phyloP scores from a whole-genome alignment of 2,797 vertebrate genomes.

The Phrynocephalus vlangalii region DNA sequence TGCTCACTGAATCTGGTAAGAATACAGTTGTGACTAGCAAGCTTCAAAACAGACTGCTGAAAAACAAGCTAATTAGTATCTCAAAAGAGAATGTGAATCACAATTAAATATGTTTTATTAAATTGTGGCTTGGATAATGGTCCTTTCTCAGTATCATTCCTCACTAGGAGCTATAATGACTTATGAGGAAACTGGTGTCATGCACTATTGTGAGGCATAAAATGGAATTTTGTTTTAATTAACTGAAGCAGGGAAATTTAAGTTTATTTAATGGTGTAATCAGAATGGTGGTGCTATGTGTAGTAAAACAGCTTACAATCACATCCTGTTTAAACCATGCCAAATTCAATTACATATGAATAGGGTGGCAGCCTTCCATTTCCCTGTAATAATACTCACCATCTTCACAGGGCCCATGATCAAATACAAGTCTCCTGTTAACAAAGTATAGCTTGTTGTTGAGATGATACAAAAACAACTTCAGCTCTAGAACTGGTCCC shows the following conservation, averaged over 20 bases:
- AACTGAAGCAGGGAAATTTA: neutral
- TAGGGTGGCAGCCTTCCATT: neutral
- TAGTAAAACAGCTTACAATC: neutral
- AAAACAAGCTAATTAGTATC: slow-evolving; percentile 11
- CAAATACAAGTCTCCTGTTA: neutral
- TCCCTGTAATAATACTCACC: neutral
- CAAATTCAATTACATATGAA: neutral
- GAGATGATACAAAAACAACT: neutral
- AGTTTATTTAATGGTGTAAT: neutral
- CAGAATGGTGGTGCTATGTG: neutral
- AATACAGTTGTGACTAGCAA: neutral
- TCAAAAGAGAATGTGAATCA: slow-evolving; percentile 18
- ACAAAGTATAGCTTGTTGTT: neutral
- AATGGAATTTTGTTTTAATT: neutral
- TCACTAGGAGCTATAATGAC: neutral
- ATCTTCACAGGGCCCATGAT: neutral
- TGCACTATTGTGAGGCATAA: neutral
- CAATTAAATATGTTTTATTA: slow-evolving; percentile 4
- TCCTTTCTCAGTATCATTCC: slow-evolving; percentile 5
- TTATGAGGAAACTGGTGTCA: neutral
- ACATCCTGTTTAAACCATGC: neutral
- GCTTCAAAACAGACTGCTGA: neutral
- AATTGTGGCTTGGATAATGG: neutral
- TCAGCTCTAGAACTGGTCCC: neutral
- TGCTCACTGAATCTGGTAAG: slow-evolving; percentile 44